Percentiles rank a stretch among this genome's conserved stretches.
Evolutionary conservation across 2,113 vertebrate genomes (phyloP).

Genomic region (Microcebus ravelobensis): DNA sequence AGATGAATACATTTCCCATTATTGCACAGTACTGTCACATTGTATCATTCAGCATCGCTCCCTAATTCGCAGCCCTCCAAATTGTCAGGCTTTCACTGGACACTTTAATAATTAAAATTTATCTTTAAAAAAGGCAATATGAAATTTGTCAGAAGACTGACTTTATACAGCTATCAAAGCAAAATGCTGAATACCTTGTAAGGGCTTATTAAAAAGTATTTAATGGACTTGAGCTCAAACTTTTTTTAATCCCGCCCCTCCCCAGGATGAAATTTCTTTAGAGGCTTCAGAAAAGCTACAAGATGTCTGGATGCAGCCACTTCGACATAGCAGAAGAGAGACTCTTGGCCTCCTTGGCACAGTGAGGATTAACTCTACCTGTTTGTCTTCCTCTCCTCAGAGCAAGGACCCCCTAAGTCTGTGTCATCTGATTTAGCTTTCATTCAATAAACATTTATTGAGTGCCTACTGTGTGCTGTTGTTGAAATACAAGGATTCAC

Average conservation of each 20-base stretch:
- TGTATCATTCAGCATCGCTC: constrained; percentile 78
- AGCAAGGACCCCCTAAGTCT: not conserved
- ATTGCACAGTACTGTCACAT: constrained; percentile 74
- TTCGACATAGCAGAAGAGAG: not conserved
- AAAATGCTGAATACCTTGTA: constrained; percentile 67
- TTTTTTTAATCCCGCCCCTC: not conserved
- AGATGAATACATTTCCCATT: constrained; percentile 80
- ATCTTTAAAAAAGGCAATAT: constrained; percentile 80
- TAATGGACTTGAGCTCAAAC: constrained; percentile 69
- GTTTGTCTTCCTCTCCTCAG: not conserved
- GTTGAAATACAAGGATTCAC: not conserved
- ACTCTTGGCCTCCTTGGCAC: not conserved
- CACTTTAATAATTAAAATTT: constrained; percentile 86
- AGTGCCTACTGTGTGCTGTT: not conserved
- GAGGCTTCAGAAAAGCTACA: constrained; percentile 5
- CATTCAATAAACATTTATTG: not conserved
- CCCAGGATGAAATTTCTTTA: not conserved
- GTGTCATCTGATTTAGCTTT: not conserved
- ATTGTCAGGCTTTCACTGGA: constrained; percentile 75
- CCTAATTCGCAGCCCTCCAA: constrained; percentile 64
- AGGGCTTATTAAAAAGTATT: constrained; percentile 76
- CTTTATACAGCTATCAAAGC: constrained; percentile 81
- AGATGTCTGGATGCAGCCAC: not conserved
- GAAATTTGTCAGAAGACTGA: constrained; percentile 82
- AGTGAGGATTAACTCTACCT: not conserved